Conservation (phyloP, 2,113 vertebrate genomes). For the Stictonetta naevosa region DNA sequence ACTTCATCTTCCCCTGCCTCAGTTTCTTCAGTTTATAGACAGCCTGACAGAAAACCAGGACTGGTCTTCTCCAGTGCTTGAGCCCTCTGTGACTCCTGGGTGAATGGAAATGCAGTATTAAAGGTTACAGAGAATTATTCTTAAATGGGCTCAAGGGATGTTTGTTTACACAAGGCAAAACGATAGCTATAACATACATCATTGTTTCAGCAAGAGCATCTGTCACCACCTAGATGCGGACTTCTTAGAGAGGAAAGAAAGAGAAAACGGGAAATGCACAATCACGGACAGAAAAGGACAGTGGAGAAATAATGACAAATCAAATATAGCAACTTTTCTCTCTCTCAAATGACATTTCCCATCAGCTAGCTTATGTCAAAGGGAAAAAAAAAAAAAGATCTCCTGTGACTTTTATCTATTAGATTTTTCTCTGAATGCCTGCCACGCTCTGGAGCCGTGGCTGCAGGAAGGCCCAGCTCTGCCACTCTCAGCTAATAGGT, state of each 20-base stretch:
- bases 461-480: constrained; percentile 2
- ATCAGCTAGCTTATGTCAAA: constrained; percentile 9
- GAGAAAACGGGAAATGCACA: constrained; percentile 13
- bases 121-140: background rate
- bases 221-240: background rate
- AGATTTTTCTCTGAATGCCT: constrained; percentile 21
- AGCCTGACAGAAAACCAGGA: background rate
- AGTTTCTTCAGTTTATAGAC: background rate
- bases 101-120: background rate
- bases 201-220: background rate
- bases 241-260: background rate
- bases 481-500: constrained; percentile 24
- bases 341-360: background rate
- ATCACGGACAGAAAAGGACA: background rate
- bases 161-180: constrained; percentile 24
- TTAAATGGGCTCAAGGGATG: background rate
- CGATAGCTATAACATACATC: background rate
- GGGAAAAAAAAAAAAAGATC: background rate
- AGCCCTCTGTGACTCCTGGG: fast-evolving
- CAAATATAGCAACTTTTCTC: constrained; percentile 4
- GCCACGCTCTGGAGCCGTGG: background rate
- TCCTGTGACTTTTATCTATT: constrained; percentile 34
- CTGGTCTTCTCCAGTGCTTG: background rate
- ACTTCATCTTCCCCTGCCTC: background rate
- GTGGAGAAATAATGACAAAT: constrained; percentile 36